Evolutionary conservation across 2,797 vertebrate genomes (phyloP), one percentile per base, ranked within the genome.

Genomic region (Acanthurus leucopareius): DNA sequence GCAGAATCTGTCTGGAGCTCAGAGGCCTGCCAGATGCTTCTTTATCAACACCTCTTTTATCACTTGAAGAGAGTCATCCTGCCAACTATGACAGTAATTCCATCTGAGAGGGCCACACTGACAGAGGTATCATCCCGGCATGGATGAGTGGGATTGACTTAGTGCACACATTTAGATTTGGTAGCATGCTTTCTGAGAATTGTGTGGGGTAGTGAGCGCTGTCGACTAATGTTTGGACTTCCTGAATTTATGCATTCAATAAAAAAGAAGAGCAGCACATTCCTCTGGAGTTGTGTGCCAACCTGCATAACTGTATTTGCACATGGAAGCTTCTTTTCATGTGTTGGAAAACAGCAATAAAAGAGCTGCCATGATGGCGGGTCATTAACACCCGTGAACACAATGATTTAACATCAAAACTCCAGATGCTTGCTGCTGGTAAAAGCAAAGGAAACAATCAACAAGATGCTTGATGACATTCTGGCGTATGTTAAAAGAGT

Each of bases 61-160:
- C 91, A 91, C 92, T 83, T 92, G 83, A 92, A 91, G 90, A 93
- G 85, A 92, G 88, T 86, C 91, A 77, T 94, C 90, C 91, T 89
- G 87, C 90, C 91, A 92, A 92, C 90, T 93, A 87, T 95, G 93
- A 94, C 93, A 94, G 93, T 93, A 92, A 93, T 94, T 94, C 93
- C 82, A 84, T 49, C 71, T 91, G 91, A 93, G 91, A 92, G 91
- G 90, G 87, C 89, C 93, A 90, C 92, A 94, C 91, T 92, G 93
- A 94, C 87, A 88, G 92, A 91, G 86, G 77, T 60, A 78, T 90
- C 89, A 79, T 71, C 87, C 52, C 79, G 57, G 79, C 83, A 75
- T 72, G 82, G 80, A 80, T 82, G 87, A 81, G 79, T 61, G 68
- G 47, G 83, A 89, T n/a, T 76, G 90, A 86, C 86, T 86, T 84